A percentile compares a stretch with the other conserved stretches of the same genome.
These are phyloP conservation scores for Lumbricus terrestris DNA, from an alignment of 2,888 invertebrate genomes.

Conservation along the genomic window DNA sequence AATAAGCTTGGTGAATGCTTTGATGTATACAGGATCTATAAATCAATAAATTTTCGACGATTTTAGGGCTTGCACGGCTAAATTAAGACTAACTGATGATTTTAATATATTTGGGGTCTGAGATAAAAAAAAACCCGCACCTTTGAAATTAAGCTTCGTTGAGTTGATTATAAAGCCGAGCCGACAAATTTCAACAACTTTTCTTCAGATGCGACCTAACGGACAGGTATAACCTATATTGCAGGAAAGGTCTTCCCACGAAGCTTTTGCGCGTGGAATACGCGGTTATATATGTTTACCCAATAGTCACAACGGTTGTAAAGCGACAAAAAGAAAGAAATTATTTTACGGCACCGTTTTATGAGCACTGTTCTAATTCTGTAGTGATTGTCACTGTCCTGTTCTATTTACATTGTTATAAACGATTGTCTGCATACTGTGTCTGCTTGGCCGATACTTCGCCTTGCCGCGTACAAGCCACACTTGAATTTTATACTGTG, in stretches of 20 bases:
- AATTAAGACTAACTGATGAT: too few relatives aligned
- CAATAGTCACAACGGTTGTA: neutral
- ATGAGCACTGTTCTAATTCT: neutral
- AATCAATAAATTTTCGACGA: too few relatives aligned
- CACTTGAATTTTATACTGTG: neutral
- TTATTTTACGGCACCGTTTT: neutral
- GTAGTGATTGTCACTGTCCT: too few relatives aligned
- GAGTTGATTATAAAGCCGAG: too few relatives aligned
- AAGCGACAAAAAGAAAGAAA: neutral
- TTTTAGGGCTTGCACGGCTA: too few relatives aligned
- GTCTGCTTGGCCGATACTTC: neutral
- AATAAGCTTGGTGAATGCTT: neutral
- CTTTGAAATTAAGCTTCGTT: too few relatives aligned
- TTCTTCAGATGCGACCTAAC: too few relatives aligned
- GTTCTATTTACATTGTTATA: neutral
- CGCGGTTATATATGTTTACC: neutral
- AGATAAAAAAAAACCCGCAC: too few relatives aligned
- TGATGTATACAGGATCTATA: too few relatives aligned
- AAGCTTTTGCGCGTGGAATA: neutral
- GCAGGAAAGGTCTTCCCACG: neutral
- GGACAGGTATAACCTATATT: neutral
- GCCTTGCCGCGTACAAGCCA: neutral
- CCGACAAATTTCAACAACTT: too few relatives aligned
- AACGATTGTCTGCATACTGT: neutral
- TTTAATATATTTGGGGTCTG: too few relatives aligned